Evolutionary conservation across 2,888 invertebrate species (phyloP).

Genomic region (Pyrgus malvae): DNA sequence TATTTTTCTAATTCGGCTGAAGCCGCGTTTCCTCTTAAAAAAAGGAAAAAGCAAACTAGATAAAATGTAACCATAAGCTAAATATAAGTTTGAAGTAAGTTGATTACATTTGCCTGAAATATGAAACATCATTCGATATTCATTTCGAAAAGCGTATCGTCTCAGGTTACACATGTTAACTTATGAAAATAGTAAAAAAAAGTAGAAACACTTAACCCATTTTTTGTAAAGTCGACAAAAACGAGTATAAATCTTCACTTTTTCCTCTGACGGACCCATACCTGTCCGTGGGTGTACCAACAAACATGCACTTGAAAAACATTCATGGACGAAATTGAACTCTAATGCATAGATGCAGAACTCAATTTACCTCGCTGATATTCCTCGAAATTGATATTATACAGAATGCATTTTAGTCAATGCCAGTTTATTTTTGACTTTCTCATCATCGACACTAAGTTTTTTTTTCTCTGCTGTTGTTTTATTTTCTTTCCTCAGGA

Average conservation of each 20-base stretch:
- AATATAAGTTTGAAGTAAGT: no score
- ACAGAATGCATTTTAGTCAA: slow-evolving; percentile 36
- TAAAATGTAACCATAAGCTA: no score
- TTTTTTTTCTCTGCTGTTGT: slow-evolving; percentile 2
- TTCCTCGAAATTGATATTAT: slow-evolving; percentile 29
- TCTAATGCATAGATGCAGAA: not conserved
- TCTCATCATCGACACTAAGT: not conserved
- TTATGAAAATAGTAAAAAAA: slow-evolving; percentile 46
- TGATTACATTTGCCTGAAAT: no score
- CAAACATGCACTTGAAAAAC: slow-evolving; percentile 44
- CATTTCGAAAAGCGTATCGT: slow-evolving; percentile 25
- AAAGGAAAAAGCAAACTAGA: no score
- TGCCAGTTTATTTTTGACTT: slow-evolving; percentile 33
- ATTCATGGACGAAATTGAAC: slow-evolving; percentile 31
- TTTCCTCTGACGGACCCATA: slow-evolving; percentile 47
- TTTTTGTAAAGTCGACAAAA: slow-evolving; percentile 57
- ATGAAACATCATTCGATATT: not conserved
- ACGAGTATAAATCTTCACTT: slow-evolving; percentile 62
- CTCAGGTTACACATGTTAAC: slow-evolving; percentile 60
- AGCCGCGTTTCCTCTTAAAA: no score
- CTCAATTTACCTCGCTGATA: slow-evolving; percentile 13
- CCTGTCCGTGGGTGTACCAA: slow-evolving; percentile 46
- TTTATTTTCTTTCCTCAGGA: not conserved
- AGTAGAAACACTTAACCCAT: slow-evolving; percentile 64
- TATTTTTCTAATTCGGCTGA: no score